Conservation (phyloP, 2,113 vertebrate genomes). For the Clupea harengus region DNA sequence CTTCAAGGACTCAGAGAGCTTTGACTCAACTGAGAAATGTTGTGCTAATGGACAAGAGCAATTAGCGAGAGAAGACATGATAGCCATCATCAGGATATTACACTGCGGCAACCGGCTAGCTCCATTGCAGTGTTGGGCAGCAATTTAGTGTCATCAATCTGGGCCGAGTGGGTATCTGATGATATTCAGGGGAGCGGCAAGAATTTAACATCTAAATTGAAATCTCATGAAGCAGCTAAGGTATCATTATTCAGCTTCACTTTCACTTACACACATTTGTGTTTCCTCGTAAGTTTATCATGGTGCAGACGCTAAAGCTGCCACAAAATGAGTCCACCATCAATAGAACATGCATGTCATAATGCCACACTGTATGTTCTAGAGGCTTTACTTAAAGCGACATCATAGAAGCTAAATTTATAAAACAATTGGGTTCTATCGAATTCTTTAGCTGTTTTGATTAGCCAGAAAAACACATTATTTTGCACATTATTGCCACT, state of each 20-base stretch:
- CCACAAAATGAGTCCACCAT: background rate
- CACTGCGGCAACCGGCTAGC: background rate
- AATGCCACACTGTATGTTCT: no score
- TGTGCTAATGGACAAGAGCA: conserved; percentile 42
- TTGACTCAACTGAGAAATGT: background rate
- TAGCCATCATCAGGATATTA: conserved; percentile 33
- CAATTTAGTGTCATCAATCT: conserved; percentile 27
- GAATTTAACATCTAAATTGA: conserved; percentile 38
- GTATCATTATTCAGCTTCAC: background rate
- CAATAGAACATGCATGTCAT: background rate
- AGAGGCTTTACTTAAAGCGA: no score
- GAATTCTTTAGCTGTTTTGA: no score
- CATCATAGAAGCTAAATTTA: background rate
- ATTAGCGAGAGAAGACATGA: conserved; percentile 31
- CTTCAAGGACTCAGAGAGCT: background rate
- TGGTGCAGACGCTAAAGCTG: background rate
- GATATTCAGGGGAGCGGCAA: background rate
- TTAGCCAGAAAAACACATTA: background rate
- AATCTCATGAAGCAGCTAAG: conserved; percentile 5
- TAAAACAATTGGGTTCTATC: no score
- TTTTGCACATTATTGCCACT: background rate
- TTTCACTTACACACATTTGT: background rate
- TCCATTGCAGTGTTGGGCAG: background rate
- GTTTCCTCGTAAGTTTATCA: background rate
- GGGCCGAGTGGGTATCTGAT: background rate